Percentiles rank a stretch among this genome's conserved stretches.
Evolutionary conservation across 1,140 invertebrate genomes (phyloP).

Genomic region (Magallana ariakensis): DNA sequence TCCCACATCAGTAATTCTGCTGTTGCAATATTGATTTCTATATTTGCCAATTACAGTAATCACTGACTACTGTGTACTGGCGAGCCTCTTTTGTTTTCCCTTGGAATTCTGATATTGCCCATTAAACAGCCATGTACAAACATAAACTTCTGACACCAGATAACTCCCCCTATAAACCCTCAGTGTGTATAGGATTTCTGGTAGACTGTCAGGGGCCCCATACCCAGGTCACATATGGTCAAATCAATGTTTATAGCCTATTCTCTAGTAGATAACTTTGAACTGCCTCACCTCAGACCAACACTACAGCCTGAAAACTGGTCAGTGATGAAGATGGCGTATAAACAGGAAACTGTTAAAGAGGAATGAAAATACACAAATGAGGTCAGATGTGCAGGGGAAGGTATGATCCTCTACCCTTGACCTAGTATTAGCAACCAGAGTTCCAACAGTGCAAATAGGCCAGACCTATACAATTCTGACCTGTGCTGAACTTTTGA

Average conservation of each 20-base stretch:
- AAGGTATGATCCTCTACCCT: background rate
- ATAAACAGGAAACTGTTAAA: background rate
- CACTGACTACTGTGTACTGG: background rate
- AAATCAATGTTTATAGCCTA: constrained; percentile 33
- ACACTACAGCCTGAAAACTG: background rate
- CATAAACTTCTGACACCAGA: constrained; percentile 33
- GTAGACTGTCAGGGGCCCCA: constrained; percentile 20
- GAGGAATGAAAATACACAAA: background rate
- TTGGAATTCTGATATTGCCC: background rate
- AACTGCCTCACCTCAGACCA: background rate
- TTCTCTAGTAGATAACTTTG: background rate
- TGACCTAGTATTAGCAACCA: background rate
- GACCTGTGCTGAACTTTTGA: constrained; percentile 37
- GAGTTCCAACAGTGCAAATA: background rate
- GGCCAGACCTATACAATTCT: background rate
- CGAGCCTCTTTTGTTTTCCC: background rate
- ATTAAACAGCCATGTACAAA: constrained; percentile 21
- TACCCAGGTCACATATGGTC: constrained; percentile 29
- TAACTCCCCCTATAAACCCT: background rate
- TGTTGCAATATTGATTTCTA: background rate
- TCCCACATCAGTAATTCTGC: background rate
- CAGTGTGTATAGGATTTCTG: constrained; percentile 3
- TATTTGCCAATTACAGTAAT: background rate
- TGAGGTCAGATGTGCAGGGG: background rate
- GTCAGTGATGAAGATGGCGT: background rate